Base-by-base conservation (phyloP, 2,113 vertebrate genomes). In the Neolamprologus falcicula region DNA sequence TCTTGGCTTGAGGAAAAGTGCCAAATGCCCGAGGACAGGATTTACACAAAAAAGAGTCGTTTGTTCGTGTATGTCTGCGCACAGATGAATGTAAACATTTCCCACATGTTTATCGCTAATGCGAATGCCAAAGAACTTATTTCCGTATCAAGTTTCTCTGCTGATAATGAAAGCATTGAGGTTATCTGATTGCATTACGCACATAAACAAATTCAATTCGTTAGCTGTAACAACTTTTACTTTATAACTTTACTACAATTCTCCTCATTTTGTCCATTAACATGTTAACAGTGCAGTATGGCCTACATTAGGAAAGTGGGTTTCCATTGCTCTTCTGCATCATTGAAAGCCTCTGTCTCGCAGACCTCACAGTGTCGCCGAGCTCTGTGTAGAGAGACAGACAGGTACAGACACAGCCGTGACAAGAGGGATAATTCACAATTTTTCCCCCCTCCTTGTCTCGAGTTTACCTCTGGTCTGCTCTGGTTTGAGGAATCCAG, bases 401-500 rank as follows among this genome's bases (percentile, higher is more conserved):
- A 63, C 83, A 93, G 88, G 84, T 35, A 68, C 33, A 90, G 86
- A 76, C 55, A 85, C 87, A 80, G 84, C 16, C 80, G 19, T 59
- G 85, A 85, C 79, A 14, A 52, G 33, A 85, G 24, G 61, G 55
- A 61, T 63, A 54, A 86, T 66, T 86, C 80, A 68, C 17, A 73
- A n/a, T 86, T 78, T 82, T 83, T 3, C 2, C 26, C 55, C 89
- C 76, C 82, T 86, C 76, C 8, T 31, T 80, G 85, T 85, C 86
- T 87, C 83, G 78, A 78, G 61, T 81, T 78, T 37, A 19, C 79
- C 86, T 83, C 33, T 50, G 21, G 53, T 84, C 85, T 83, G 79
- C 84, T 80, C 76, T 92, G 93, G 90, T 94, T 93, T 66, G 90
- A 95, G 92, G 93, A 96, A 96, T 94, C 94, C 91, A 91, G 91